phyloP scores from a whole-genome alignment of 2,888 invertebrate genomes.

The Cristatella mucedo region DNA sequence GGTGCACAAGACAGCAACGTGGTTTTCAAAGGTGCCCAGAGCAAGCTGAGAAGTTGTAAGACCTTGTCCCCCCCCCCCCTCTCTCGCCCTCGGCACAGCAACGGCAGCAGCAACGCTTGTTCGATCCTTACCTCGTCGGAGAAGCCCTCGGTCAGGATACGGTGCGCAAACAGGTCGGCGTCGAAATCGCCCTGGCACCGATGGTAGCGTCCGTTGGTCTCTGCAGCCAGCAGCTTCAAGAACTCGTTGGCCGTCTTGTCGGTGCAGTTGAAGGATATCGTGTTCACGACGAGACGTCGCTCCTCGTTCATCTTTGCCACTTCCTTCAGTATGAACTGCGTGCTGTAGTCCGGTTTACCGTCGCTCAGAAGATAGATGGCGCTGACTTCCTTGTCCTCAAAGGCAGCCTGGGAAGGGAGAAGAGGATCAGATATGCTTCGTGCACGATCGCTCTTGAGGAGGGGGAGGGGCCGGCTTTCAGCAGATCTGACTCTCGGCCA shows the following conservation, averaged over 20 bases:
- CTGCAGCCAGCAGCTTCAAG: slow-evolving; percentile 22
- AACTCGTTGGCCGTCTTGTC: slow-evolving; percentile 20
- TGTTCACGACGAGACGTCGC: slow-evolving; percentile 29
- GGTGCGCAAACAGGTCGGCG: slow-evolving; percentile 35
- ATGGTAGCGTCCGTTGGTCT: slow-evolving; percentile 38
- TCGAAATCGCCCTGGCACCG: slow-evolving; percentile 32
- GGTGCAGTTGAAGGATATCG: slow-evolving; percentile 38
- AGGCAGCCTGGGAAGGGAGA: slow-evolving; percentile 24
- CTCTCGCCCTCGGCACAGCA: too few relatives aligned
- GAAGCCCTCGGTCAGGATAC: slow-evolving; percentile 32
- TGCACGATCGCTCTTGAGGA: background rate
- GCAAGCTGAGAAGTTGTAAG: too few relatives aligned
- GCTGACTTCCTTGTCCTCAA: slow-evolving; percentile 29
- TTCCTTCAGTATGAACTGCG: slow-evolving; percentile 29
- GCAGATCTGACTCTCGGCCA: background rate
- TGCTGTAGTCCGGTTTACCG: slow-evolving; percentile 39
- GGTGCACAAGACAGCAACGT: too few relatives aligned
- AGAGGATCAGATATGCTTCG: background rate
- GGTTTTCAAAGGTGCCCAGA: too few relatives aligned
- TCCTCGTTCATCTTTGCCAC: slow-evolving; percentile 28
- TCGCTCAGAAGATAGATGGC: slow-evolving; percentile 38
- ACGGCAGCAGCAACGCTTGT: too few relatives aligned
- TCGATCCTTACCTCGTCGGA: slow-evolving; percentile 34
- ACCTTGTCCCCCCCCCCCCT: too few relatives aligned
- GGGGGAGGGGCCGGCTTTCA: background rate